Conservation (phyloP, 1,140 invertebrate species). For the Heliothis virescens region DNA sequence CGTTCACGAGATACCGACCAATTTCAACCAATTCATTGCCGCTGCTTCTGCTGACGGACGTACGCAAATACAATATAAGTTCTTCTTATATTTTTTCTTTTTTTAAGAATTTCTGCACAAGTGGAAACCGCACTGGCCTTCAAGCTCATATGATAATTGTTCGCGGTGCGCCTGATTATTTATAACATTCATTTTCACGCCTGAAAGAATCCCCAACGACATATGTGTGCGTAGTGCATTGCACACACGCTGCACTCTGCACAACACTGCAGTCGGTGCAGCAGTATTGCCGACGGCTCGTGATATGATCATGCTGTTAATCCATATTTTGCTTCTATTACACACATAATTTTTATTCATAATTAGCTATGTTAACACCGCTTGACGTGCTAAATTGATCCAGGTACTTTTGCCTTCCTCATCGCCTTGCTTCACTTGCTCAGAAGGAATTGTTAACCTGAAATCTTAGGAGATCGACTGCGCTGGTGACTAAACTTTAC, state of each 20-base stretch:
- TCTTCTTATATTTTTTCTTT: conserved; percentile 53
- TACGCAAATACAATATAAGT: conserved; percentile 50
- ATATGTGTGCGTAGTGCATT: conserved; percentile 54
- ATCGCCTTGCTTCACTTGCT: not conserved
- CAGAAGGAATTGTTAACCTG: not conserved
- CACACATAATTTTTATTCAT: conserved; percentile 13
- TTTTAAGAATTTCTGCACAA: conserved; percentile 55
- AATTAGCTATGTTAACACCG: conserved; percentile 1
- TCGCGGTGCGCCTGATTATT: conserved; percentile 73
- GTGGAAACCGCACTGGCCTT: conserved; percentile 73
- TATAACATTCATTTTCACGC: conserved; percentile 86
- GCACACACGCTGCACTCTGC: conserved; percentile 48
- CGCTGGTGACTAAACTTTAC: too few species aligned
- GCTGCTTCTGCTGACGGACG: conserved; percentile 59
- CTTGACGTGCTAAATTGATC: not conserved
- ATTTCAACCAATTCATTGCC: conserved; percentile 83
- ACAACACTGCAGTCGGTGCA: not conserved
- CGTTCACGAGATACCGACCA: conserved; percentile 77
- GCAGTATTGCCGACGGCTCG: not conserved
- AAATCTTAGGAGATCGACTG: not conserved
- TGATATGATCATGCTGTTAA: conserved; percentile 10
- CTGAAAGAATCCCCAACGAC: conserved; percentile 67
- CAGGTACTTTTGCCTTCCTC: not conserved
- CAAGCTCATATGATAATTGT: conserved; percentile 79
- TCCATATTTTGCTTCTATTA: not conserved